Percentiles rank a stretch among this genome's conserved stretches.
Evolutionary conservation across 2,888 invertebrate species (phyloP).

Genomic region (Agapostemon virescens): DNA sequence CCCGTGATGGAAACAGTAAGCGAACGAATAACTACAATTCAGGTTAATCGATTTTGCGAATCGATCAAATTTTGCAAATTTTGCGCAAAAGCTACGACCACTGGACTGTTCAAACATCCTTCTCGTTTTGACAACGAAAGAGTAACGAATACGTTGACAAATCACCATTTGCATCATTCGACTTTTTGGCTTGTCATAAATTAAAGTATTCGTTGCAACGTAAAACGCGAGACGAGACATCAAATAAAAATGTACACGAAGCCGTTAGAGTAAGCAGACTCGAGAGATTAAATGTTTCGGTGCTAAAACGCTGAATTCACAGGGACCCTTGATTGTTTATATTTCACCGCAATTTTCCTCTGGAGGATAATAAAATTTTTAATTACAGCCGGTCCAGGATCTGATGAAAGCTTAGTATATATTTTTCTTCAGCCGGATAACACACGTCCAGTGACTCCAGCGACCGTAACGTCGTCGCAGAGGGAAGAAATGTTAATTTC

Average conservation of each 20-base stretch:
- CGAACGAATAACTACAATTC: background rate
- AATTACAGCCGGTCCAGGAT: constrained; percentile 10
- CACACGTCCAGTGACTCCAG: background rate
- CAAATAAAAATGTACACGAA: background rate
- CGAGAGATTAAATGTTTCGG: constrained; percentile 24
- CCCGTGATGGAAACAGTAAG: background rate
- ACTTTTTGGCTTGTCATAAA: background rate
- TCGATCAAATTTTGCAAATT: background rate
- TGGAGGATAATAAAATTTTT: constrained; percentile 30
- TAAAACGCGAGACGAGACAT: background rate
- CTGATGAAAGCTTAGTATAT: constrained; percentile 2
- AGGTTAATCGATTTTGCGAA: background rate
- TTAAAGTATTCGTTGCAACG: background rate
- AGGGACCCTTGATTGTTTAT: constrained; percentile 22
- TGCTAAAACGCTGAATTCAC: background rate
- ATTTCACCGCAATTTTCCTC: constrained; percentile 3
- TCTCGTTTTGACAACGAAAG: background rate
- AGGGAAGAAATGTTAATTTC: background rate
- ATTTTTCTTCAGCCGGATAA: background rate
- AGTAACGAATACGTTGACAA: background rate
- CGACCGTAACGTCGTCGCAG: background rate
- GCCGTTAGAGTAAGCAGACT: background rate
- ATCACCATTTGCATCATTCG: background rate
- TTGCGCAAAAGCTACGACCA: background rate
- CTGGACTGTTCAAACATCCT: background rate